Conservation (phyloP, 2,888 invertebrate species). For the Amblyjoppa proteus region DNA sequence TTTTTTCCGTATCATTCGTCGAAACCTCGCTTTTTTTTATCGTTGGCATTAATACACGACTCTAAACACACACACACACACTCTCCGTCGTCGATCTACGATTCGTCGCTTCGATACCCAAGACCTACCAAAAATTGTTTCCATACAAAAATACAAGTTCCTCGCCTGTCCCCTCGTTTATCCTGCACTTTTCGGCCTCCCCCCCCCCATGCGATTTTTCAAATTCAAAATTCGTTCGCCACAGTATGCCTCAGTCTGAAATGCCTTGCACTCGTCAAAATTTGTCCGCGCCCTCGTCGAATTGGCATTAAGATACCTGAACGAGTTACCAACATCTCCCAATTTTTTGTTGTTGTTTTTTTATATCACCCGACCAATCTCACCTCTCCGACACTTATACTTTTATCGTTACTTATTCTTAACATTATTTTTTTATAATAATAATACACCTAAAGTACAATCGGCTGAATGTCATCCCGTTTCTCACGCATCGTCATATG, state of each 20-base stretch:
- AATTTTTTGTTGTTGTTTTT: not conserved
- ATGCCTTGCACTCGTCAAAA: slow-evolving; percentile 33
- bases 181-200: slow-evolving; percentile 30
- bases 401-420: slow-evolving; percentile 45
- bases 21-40: slow-evolving; percentile 20
- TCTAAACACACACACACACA: slow-evolving; percentile 53
- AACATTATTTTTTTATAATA: slow-evolving; percentile 36
- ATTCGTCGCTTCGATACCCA: slow-evolving; percentile 60
- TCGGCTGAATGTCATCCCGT: slow-evolving; percentile 48
- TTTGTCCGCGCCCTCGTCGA: slow-evolving; percentile 54
- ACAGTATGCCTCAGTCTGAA: slow-evolving; percentile 43
- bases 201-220: slow-evolving; percentile 13
- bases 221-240: slow-evolving; percentile 35
- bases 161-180: slow-evolving; percentile 41
- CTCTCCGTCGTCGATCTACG: slow-evolving; percentile 41
- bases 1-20: slow-evolving; percentile 64
- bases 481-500: slow-evolving; percentile 28
- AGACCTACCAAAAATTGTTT: slow-evolving; percentile 64
- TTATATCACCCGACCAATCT: not conserved
- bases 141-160: slow-evolving; percentile 76
- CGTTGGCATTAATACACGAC: slow-evolving; percentile 57
- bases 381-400: slow-evolving; percentile 16
- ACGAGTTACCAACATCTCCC: slow-evolving; percentile 59
- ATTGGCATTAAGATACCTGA: slow-evolving; percentile 65
- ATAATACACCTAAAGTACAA: slow-evolving; percentile 58